Conservation (phyloP, 2,888 invertebrate species). For the Acronicta aceris region DNA sequence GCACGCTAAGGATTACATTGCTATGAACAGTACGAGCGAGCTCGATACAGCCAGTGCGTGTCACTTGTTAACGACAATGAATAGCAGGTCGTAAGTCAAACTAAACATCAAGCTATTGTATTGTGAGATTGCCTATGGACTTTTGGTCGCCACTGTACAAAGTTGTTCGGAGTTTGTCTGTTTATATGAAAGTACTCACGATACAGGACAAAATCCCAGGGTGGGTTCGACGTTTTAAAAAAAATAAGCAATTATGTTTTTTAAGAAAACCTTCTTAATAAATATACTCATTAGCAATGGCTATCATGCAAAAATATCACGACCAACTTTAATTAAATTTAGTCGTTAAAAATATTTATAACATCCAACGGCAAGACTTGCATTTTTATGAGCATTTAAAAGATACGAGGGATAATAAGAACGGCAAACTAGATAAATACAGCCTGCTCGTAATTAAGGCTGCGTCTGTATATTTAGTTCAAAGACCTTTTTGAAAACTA, state of each 20-base stretch:
- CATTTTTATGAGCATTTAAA: slow-evolving; percentile 82
- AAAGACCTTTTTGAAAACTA: background rate
- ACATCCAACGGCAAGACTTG: slow-evolving; percentile 71
- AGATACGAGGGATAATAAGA: slow-evolving; percentile 59
- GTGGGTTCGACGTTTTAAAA: too few relatives aligned
- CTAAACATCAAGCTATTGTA: too few relatives aligned
- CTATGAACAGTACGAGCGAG: too few relatives aligned
- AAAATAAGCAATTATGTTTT: slow-evolving; percentile 14
- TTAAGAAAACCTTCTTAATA: slow-evolving; percentile 44
- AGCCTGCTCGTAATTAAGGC: slow-evolving; percentile 30
- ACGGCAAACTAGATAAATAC: slow-evolving; percentile 37
- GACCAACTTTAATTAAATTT: slow-evolving; percentile 75
- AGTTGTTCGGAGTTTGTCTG: too few relatives aligned
- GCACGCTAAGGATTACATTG: too few relatives aligned
- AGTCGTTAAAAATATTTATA: slow-evolving; percentile 87
- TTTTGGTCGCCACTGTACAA: too few relatives aligned
- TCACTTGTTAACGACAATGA: too few relatives aligned
- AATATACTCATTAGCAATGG: slow-evolving; percentile 66
- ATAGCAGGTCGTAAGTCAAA: too few relatives aligned
- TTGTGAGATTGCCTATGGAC: too few relatives aligned
- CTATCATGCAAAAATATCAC: slow-evolving; percentile 67
- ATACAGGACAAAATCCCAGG: too few relatives aligned
- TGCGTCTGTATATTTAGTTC: slow-evolving; percentile 16
- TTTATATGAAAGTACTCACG: too few relatives aligned
- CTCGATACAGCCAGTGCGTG: too few relatives aligned